Base-by-base conservation (phyloP, 37 sponge, comb jelly and placozoan species). In the Spongia lamella region DNA sequence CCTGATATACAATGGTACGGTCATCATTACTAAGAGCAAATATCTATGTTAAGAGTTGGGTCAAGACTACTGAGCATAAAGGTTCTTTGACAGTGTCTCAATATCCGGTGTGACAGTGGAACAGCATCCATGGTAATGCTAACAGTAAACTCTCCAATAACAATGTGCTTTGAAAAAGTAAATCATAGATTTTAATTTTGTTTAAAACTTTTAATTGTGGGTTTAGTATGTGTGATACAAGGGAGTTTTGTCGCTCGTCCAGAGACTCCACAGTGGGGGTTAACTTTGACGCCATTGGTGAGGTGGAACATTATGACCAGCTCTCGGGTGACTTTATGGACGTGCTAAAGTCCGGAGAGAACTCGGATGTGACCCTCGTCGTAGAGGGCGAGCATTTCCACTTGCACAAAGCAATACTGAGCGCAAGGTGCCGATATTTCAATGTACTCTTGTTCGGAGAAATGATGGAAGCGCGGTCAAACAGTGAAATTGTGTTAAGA, bases 301-400 rank as follows among this genome's bases (percentile, higher is more conserved):
- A 90, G 35, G 90, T 90, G 67, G 90, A 90, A 67, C 90, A 90
- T 64, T 90, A 78, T 64, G 90, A 90, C 20, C 86, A 90, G 58
- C 32, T 85, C 5, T 81, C 86, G 26, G 86, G 90, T 19, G 90
- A 93, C 55, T 54, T 93, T 36, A 72, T 83, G 15, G 86, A 79
- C 68, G 78, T 88, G 47, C 72, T 74, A 50, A 88, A 88, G 51
- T 81, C 82, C 21, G 69, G 71, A 21, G 80, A 85, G 19, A 56
- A 84, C 49, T 40, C 85, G 0, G 97, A 96, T 52, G 94, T 93
- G 15, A 84, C 79, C 0, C 87, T 96, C 63, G 43, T 87, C 13
- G 88, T 96, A n/a, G 79, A 53, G 17, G 72, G 65, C 0, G 69
- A 74, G 31, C 75, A 67, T 29, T 93, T 96, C 72, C 69, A 39